These are phyloP conservation scores for Chrysemys picta DNA, from an alignment of 2,113 vertebrate genomes.

Conservation along the genomic window DNA sequence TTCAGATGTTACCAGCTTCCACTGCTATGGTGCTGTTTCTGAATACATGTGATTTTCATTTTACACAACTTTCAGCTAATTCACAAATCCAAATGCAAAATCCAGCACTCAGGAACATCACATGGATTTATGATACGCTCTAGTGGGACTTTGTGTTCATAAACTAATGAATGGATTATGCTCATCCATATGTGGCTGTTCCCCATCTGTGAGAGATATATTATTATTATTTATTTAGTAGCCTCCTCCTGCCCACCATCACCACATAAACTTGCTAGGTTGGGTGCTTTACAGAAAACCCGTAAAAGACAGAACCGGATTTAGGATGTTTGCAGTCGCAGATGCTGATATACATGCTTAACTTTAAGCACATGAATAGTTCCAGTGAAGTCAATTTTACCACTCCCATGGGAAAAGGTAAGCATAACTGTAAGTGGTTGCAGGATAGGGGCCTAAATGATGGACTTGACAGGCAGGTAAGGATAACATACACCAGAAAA, in stretches of 20 bases:
- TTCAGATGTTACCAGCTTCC: slow-evolving; percentile 63
- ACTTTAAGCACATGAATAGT: not conserved
- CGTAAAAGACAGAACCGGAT: not conserved
- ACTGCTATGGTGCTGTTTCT: slow-evolving; percentile 9
- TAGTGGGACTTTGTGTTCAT: slow-evolving; percentile 6
- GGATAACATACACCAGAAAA: not conserved
- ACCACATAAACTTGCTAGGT: accelerated
- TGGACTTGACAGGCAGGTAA: not conserved
- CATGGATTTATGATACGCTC: slow-evolving; percentile 26
- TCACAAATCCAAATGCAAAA: slow-evolving; percentile 36
- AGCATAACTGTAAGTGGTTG: not conserved
- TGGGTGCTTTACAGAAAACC: not conserved
- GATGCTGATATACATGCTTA: not conserved
- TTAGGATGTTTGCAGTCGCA: not conserved
- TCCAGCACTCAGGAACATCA: not conserved
- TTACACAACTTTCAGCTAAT: slow-evolving; percentile 53
- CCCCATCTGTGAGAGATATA: not conserved
- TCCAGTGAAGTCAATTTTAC: not conserved
- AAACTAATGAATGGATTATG: slow-evolving; percentile 49
- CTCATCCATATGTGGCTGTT: slow-evolving; percentile 14
- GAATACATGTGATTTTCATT: slow-evolving; percentile 67
- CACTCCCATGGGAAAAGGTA: not conserved
- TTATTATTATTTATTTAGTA: slow-evolving; percentile 40
- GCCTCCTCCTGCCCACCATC: not conserved
- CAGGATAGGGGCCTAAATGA: not conserved